A percentile compares a stretch with the other conserved stretches of the same genome.
Conservation (phyloP, 2,888 invertebrate genomes). For the Linnaemya tessellans region DNA sequence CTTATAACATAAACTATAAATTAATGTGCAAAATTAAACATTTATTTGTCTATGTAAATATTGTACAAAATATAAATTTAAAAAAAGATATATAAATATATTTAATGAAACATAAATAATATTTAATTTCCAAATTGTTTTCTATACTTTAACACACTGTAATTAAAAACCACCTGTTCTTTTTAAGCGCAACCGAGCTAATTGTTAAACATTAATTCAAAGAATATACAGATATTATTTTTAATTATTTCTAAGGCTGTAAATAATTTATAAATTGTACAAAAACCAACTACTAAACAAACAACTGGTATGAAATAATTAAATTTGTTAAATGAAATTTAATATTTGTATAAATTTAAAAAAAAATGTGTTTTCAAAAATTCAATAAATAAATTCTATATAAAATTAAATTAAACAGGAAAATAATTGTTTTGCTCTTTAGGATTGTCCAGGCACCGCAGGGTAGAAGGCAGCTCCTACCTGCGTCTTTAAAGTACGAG, state of each 20-base stretch:
- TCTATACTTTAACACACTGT: background rate
- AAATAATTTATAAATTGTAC: conserved; percentile 38
- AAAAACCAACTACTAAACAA: conserved; percentile 12
- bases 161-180: background rate
- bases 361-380: conserved; percentile 29
- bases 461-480: too few species aligned
- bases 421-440: background rate
- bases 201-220: conserved; percentile 1
- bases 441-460: too few species aligned
- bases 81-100: too few species aligned
- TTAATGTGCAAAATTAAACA: background rate
- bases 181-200: background rate
- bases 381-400: conserved; percentile 34
- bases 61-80: conserved; percentile 5
- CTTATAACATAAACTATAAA: background rate
- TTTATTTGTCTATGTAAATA: conserved; percentile 29
- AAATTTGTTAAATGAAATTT: conserved; percentile 43
- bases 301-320: conserved; percentile 15
- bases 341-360: conserved; percentile 22
- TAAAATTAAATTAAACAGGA: background rate
- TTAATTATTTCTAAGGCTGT: conserved; percentile 8
- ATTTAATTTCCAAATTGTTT: background rate
- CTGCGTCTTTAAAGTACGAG: too few species aligned
- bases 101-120: background rate
- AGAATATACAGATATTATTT: background rate